phyloP scores from a whole-genome alignment of 2,113 vertebrate species.

The Phyllopteryx taeniolatus region DNA sequence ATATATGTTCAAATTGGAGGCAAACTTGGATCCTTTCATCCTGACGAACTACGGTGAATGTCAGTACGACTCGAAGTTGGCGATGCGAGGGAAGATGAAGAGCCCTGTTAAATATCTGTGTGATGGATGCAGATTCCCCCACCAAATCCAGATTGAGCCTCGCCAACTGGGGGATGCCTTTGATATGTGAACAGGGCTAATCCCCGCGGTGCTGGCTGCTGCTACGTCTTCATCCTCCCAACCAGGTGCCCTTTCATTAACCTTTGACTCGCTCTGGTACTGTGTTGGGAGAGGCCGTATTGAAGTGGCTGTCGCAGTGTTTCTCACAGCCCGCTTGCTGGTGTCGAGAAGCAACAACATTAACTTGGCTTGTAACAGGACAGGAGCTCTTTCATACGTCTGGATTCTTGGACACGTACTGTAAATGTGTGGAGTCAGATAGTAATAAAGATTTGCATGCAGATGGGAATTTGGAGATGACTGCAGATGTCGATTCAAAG shows the following conservation, averaged over 20 bases:
- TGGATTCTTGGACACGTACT: background rate
- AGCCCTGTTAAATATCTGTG: constrained; percentile 46
- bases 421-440: too few relatives aligned
- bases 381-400: background rate
- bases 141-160: constrained; percentile 65
- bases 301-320: constrained; percentile 61
- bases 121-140: constrained; percentile 70
- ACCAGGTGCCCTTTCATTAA: constrained; percentile 78
- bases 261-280: constrained; percentile 76
- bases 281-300: constrained; percentile 73
- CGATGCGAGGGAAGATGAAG: constrained; percentile 55
- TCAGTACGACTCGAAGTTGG: constrained; percentile 17
- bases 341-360: constrained; percentile 46
- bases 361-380: constrained; percentile 20
- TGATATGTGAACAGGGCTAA: constrained; percentile 78
- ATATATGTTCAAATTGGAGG: background rate
- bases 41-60: constrained; percentile 12
- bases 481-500: too few relatives aligned
- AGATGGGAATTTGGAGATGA: background rate
- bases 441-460: background rate
- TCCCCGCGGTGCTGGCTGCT: constrained; percentile 66
- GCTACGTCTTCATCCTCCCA: constrained; percentile 77
- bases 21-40: constrained; percentile 19
- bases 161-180: constrained; percentile 66
- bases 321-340: constrained; percentile 68